Percentiles rank a stretch among this genome's conserved stretches.
Conservation (phyloP, 2,113 vertebrate genomes). For the Lepidothrix coronata region DNA sequence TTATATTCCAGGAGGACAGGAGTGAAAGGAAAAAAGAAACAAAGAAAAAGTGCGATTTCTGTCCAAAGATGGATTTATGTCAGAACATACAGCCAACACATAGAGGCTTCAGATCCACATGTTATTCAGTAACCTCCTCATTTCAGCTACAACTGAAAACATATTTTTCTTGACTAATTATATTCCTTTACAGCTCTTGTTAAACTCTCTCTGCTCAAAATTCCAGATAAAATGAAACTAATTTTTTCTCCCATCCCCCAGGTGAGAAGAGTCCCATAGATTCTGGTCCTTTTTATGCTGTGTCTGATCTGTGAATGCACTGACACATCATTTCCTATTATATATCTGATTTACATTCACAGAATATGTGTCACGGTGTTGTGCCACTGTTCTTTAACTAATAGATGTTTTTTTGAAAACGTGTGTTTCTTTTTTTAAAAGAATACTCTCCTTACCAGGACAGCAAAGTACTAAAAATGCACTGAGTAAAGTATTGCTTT, state of each 20-base stretch:
- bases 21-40: not conserved
- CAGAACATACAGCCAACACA: not conserved
- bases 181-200: not conserved
- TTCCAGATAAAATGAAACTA: not conserved
- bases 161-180: not conserved
- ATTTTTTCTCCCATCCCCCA: fast-evolving
- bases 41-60: not conserved
- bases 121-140: not conserved
- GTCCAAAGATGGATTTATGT: not conserved
- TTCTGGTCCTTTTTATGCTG: not conserved
- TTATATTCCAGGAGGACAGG: not conserved
- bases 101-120: not conserved
- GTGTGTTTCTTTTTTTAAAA: not conserved
- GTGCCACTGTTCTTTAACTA: not conserved
- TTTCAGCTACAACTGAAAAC: not conserved
- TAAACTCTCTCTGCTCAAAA: not conserved
- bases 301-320: not conserved
- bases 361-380: not conserved
- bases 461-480: not conserved
- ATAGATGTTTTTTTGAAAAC: not conserved
- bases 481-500: not conserved
- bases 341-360: not conserved
- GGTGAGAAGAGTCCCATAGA: not conserved
- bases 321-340: not conserved
- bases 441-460: not conserved